These are phyloP conservation scores for Zaprionus africanus DNA, from an alignment of 1,140 invertebrate genomes.

Conservation along the genomic window DNA sequence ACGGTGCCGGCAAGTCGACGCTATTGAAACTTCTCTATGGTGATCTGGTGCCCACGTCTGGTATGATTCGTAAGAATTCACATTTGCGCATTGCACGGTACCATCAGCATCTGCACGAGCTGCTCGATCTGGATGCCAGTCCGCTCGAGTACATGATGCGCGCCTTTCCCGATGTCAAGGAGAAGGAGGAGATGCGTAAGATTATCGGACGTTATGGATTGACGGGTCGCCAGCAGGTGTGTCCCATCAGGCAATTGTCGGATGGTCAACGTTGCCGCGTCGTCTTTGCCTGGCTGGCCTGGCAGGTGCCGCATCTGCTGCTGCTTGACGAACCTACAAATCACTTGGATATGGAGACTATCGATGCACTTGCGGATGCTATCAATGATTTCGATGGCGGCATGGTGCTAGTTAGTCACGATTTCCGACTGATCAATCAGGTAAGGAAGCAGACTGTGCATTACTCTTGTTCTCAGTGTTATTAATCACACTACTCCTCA, in stretches of 20 bases:
- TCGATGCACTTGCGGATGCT: slow-evolving; percentile 98
- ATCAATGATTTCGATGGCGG: slow-evolving; percentile 99
- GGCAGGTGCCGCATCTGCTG: slow-evolving; percentile 97
- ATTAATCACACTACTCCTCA: background rate
- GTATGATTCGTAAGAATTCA: slow-evolving; percentile 99
- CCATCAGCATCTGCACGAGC: slow-evolving; percentile 99
- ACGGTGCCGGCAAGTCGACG: slow-evolving; percentile 99
- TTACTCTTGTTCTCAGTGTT: too few relatives aligned
- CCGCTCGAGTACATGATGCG: slow-evolving; percentile 99
- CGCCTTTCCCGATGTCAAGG: slow-evolving; percentile 98
- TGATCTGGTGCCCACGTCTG: slow-evolving; percentile 96
- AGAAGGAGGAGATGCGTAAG: slow-evolving; percentile 99
- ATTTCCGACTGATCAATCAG: slow-evolving; percentile 99
- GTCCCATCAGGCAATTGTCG: slow-evolving; percentile 98
- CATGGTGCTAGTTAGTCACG: slow-evolving; percentile 98
- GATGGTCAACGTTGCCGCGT: slow-evolving; percentile 99
- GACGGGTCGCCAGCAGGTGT: slow-evolving; percentile 98
- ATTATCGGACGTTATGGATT: slow-evolving; percentile 99
- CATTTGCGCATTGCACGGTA: slow-evolving; percentile 98
- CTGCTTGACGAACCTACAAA: slow-evolving; percentile 99
- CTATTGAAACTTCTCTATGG: slow-evolving; percentile 97
- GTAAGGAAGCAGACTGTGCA: slow-evolving; percentile 85
- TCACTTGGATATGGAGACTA: slow-evolving; percentile 99
- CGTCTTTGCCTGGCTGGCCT: slow-evolving; percentile 98
- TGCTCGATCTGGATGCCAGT: slow-evolving; percentile 96